Evolutionary conservation across 2,113 vertebrate genomes (phyloP), one percentile per base, ranked within the genome.

Genomic region (Eonycteris spelaea): DNA sequence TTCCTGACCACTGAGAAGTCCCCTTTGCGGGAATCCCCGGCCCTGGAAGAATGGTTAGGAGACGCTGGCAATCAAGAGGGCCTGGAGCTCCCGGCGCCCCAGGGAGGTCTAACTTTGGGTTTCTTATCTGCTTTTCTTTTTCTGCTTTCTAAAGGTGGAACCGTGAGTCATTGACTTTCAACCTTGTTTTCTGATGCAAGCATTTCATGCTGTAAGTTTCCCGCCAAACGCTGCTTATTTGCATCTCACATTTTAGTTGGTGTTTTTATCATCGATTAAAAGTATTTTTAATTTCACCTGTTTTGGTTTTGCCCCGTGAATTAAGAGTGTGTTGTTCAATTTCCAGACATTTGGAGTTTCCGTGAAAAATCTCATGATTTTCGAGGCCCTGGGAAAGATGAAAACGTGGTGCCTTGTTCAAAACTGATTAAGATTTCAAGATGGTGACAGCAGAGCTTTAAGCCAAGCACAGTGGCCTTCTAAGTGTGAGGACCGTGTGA

Each of bases 221-320:
- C 15, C 3, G n/a, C 10, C 22, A 2, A 22, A 7, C 11, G 0
- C 71, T 7, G 30, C 30, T 22, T 5, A 33, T 2, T 18, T 24
- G 51, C 13, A 3, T 10, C 6, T 55, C 12, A 1, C 40, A 0
- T 14, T 5, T 40, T 26, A 40, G 40, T 40, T 40, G 40, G 40
- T 38, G 40, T 5, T 13, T 16, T 38, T 33, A 26, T 38, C 10
- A 1, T 65, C 70, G 15, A 5, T 86, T 48, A 13, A 59, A 38
- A 48, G 19, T 24, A 3, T 5, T 35, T 79, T 7, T 18, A 18
- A 57, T 33, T 22, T 43, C 40, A 6, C 59, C 38, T 48, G 2
- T 38, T 18, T 30, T 1, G 45, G 40, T 38, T 48, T 19, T 38
- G 15, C 16, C 12, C 61, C 18, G 0, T 16, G 73, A 59, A 35